phyloP scores from a whole-genome alignment of 2,113 vertebrate genomes.

The Nicator chloris region DNA sequence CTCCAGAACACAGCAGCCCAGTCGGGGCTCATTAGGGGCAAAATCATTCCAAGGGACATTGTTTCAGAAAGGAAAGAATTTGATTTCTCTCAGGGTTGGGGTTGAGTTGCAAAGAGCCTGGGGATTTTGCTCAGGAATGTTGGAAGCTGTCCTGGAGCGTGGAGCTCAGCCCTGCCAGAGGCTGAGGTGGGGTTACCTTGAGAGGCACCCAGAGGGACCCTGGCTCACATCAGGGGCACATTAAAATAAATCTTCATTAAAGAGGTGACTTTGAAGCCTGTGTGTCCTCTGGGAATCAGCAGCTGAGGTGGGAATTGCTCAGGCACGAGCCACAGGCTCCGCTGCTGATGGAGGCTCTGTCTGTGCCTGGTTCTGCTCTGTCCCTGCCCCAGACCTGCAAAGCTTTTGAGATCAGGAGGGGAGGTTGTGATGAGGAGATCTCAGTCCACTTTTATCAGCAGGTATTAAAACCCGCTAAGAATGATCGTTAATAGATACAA shows the following conservation, averaged over 20 bases:
- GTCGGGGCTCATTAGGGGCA: constrained; percentile 23
- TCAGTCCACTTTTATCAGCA: not conserved
- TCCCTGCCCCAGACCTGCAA: not conserved
- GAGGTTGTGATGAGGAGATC: not conserved
- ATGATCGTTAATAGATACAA: not conserved
- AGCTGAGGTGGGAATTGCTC: not conserved
- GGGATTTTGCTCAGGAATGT: not conserved
- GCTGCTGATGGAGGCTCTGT: not conserved
- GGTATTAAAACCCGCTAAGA: not conserved
- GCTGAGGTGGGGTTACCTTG: not conserved
- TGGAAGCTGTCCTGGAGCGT: fast-evolving
- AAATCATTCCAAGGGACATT: constrained; percentile 1
- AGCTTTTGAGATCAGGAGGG: not conserved
- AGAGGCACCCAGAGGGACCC: not conserved
- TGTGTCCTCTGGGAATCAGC: not conserved
- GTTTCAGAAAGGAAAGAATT: constrained; percentile 21
- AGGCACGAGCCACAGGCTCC: not conserved
- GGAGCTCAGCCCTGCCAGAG: not conserved
- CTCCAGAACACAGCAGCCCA: not conserved
- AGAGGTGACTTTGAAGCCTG: not conserved
- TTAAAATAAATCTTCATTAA: not conserved
- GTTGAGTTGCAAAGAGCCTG: not conserved
- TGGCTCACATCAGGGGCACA: fast-evolving
- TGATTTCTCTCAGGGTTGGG: not conserved
- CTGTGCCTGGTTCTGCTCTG: not conserved